Evolutionary conservation across 64 coral and sea anemone genomes (phyloP).

Genomic region (Actinia equina): DNA sequence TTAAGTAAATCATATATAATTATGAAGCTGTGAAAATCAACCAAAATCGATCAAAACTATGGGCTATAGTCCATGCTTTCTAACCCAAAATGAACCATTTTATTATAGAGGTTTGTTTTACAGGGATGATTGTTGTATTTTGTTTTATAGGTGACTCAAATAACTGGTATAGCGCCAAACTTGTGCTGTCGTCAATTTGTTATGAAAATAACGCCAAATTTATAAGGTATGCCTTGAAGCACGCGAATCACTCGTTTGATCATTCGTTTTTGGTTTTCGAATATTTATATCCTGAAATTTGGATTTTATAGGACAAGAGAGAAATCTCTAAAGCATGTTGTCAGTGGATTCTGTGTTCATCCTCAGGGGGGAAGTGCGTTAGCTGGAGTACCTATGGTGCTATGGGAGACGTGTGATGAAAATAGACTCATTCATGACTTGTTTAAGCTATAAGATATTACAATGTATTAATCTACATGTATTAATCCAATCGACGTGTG

Average conservation of each 20-base stretch:
- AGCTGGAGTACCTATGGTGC: conserved; percentile 19
- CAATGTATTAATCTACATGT: neutral
- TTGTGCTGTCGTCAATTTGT: conserved; percentile 12
- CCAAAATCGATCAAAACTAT: too few species aligned
- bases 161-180: neutral
- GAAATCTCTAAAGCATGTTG: conserved; percentile 34
- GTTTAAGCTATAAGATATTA: conserved; percentile 16
- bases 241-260: too few species aligned
- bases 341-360: conserved; percentile 25
- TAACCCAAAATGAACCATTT: too few species aligned
- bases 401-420: conserved; percentile 44
- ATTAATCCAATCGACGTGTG: too few species aligned
- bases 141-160: neutral
- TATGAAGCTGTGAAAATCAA: too few species aligned
- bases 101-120: too few species aligned
- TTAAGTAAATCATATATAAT: too few species aligned
- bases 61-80: too few species aligned
- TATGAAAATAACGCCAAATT: neutral
- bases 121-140: neutral
- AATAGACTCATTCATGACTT: conserved; percentile 25
- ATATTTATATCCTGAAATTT: neutral
- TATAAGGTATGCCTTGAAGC: neutral
- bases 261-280: too few species aligned
- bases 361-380: neutral
- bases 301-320: conserved; percentile 11